Evolutionary conservation across 92 coral and sea anemone species (phyloP), one percentile per base, ranked within the genome.

Genomic region (Parazoanthus darwini): DNA sequence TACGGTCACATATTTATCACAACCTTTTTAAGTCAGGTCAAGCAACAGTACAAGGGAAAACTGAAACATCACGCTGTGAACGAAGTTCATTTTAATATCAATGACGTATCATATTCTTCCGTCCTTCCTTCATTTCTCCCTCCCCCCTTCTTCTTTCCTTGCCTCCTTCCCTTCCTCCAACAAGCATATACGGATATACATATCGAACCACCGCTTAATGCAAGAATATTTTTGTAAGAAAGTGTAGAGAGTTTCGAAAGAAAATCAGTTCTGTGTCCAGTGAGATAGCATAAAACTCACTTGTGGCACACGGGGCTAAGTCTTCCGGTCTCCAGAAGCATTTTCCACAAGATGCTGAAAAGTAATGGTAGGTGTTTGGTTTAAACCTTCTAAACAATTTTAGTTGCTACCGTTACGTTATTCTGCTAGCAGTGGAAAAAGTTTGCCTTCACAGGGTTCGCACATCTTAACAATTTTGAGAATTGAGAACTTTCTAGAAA

Each of bases 341-440:
- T 85, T 89, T 94, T 95, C 98, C 98, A 97, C 79, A 97, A 90
- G 67, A 97, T 95, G 77, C 99, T 97, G 92, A 14, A 50, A 75
- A 43, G 82, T 5, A 38, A 39, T 6, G 48, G 15, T 42, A 59
- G 29, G 29, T 6, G 10, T 13, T 16, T 85, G 16, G 15, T 2
- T 15, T 18, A 25, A 43, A 82, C 50, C 42, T 22, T 50, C 25
- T 63, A 16, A 23, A 22, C 26, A 63, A 20, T 4, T 63, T 63
- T 3, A 22, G 70, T 22, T 22, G 70, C n/a, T 63, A 9, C 26
- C 25, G 16, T 63, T 20, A 63, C 26, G 16, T 63, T 63, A 4
- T 63, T 63, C 70, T 63, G 25, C 70, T 23, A 63, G 22, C 25
- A 63, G 26, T 3, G 70, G 22, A 18, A 22, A 20, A 15, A 20